Base-by-base conservation (phyloP, 2,888 invertebrate genomes). In the Didymodactylos carnosus region DNA sequence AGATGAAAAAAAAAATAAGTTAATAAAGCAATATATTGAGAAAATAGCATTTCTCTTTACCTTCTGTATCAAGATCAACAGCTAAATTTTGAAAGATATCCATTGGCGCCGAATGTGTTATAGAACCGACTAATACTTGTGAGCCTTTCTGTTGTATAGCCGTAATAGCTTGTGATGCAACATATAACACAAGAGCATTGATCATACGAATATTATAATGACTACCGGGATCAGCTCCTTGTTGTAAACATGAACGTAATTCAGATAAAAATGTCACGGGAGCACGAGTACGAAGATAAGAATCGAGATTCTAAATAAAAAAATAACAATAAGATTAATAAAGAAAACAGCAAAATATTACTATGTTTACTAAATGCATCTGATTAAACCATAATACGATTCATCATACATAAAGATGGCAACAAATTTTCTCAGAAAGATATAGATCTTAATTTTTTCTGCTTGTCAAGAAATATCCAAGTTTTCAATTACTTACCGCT, bases 71-170 rank as follows among this genome's bases (percentile, higher is more conserved):
- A 77, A 98, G 88, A 84, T 95, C 94, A 0, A 97, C 95, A 1
- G 94, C 94, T 78, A 98, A 87, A 86, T 95, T 97, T 85, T 98
- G 97, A 87, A 98, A 98, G 78, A 99, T 97, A 83, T 98, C 98
- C 95, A 98, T 98, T 83, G 94, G 97, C 0, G 97, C 91, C 40
- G 94, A 94, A 83, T 97, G 95, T 35, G 62, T 62, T 62, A 62
- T 62, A 2, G 62, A 62, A 11, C 35, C 29, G 35, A 62, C 35
- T 35, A 62, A 62, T 62, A 35, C 35, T 62, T 62, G 62, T 10
- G 35, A 29, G 35, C 35, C 35, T 77, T 98, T 95, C 23, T 94
- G 95, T 69, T 92, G 89, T 89, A 94, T 94, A 81, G 90, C 94
- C 0, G 95, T 94, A 77, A 98, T 93, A 81, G 90, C 88, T 5